A percentile compares a stretch with the other conserved stretches of the same genome.
These are phyloP conservation scores for Axinella damicornis DNA, from an alignment of 37 sponge, comb jelly and placozoan genomes.

Conservation along the genomic window DNA sequence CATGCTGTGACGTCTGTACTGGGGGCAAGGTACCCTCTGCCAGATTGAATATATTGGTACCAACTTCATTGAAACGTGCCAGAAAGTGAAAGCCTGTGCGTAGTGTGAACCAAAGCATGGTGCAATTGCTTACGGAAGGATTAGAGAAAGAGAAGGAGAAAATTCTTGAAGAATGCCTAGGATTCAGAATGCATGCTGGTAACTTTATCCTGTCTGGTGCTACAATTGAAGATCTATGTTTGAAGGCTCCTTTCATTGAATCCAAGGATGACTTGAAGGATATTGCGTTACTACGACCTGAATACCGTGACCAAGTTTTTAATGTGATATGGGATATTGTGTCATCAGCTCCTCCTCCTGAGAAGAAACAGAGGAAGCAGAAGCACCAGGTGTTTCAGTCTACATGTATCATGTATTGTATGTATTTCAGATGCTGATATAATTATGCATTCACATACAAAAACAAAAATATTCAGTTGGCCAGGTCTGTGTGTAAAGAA, in stretches of 20 bases:
- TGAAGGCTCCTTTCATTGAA: neutral
- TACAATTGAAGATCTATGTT: conserved; percentile 19
- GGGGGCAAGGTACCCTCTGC: neutral
- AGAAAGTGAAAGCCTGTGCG: too few relatives aligned
- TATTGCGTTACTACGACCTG: neutral
- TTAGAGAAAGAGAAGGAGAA: neutral
- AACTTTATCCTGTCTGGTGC: conserved; percentile 3
- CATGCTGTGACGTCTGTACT: conserved; percentile 12
- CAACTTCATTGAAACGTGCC: neutral
- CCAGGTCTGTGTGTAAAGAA: too few relatives aligned
- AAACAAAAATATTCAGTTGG: too few relatives aligned
- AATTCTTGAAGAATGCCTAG: neutral
- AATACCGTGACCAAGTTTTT: neutral
- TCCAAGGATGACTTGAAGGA: neutral
- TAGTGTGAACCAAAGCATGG: too few relatives aligned
- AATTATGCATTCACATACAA: too few relatives aligned
- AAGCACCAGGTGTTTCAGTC: too few relatives aligned
- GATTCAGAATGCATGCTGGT: conserved; percentile 11
- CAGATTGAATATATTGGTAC: neutral
- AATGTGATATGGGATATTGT: neutral
- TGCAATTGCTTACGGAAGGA: neutral
- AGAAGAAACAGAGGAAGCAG: neutral
- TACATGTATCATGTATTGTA: too few relatives aligned
- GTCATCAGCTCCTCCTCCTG: neutral
- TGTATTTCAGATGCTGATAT: too few relatives aligned